These are phyloP conservation scores for Nomada flava DNA, from an alignment of 2,888 invertebrate genomes.

Conservation along the genomic window DNA sequence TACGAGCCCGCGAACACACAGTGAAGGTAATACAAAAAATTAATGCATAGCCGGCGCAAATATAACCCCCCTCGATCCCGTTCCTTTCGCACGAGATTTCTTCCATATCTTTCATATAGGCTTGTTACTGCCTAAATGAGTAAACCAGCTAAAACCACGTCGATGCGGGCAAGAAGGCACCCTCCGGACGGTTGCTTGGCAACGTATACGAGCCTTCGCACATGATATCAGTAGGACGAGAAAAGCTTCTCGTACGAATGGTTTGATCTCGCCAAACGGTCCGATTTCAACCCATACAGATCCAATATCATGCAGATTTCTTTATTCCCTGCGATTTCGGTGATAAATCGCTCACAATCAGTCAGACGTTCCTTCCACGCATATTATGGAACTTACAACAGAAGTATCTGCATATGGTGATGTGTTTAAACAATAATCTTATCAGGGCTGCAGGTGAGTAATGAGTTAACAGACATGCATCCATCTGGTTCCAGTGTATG, in stretches of 20 bases:
- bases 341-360: neutral
- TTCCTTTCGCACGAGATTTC: slow-evolving; percentile 41
- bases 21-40: slow-evolving; percentile 5
- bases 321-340: slow-evolving; percentile 32
- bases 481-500: neutral
- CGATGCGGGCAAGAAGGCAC: slow-evolving; percentile 79
- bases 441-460: too few species aligned
- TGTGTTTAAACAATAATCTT: too few species aligned
- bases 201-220: slow-evolving; percentile 80
- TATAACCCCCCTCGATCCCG: neutral
- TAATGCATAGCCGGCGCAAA: neutral
- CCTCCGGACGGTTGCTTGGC: slow-evolving; percentile 80
- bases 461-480: too few species aligned
- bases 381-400: too few species aligned
- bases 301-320: slow-evolving; percentile 66
- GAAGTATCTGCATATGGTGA: too few species aligned
- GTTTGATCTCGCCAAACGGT: slow-evolving; percentile 74
- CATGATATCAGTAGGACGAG: slow-evolving; percentile 79
- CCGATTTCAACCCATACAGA: slow-evolving; percentile 67
- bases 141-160: slow-evolving; percentile 80
- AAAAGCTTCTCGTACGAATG: slow-evolving; percentile 80
- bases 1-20: neutral
- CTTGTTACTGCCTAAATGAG: slow-evolving; percentile 78
- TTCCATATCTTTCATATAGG: slow-evolving; percentile 49
- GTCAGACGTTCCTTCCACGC: neutral